Percentiles rank a stretch among this genome's conserved stretches.
Conservation (phyloP, 1,140 invertebrate species). For the Cotesia vestalis region DNA sequence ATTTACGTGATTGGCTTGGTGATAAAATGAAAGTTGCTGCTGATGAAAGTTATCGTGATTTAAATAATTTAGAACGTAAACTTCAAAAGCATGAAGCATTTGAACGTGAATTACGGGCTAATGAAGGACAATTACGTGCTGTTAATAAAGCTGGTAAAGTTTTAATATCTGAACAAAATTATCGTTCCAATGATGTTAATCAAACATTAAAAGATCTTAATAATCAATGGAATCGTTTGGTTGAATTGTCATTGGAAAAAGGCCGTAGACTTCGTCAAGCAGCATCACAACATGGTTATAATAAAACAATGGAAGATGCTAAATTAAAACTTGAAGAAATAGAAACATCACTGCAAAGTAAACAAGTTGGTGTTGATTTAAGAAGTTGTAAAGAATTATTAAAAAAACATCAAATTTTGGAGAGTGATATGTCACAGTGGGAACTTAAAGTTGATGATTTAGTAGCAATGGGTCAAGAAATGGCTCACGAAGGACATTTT, state of each 20-base stretch:
- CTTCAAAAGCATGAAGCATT: constrained; percentile 98
- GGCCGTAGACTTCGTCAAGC: constrained; percentile 81
- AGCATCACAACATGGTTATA: constrained; percentile 81
- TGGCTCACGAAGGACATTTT: constrained; percentile 93
- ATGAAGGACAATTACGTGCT: constrained; percentile 85
- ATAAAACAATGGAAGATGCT: constrained; percentile 81
- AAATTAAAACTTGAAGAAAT: constrained; percentile 84
- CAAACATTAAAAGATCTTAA: constrained; percentile 75
- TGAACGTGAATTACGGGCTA: constrained; percentile 91
- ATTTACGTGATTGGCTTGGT: constrained; percentile 87
- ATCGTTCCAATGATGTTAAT: constrained; percentile 74
- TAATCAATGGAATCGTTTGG: constrained; percentile 76
- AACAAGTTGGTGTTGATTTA: constrained; percentile 84
- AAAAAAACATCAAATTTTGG: constrained; percentile 83
- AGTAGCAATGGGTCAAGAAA: constrained; percentile 81
- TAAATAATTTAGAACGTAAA: constrained; percentile 91
- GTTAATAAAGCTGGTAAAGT: constrained; percentile 83
- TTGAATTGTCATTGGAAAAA: constrained; percentile 81
- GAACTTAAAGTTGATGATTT: constrained; percentile 81
- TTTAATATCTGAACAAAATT: constrained; percentile 77
- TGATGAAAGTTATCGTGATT: constrained; percentile 92
- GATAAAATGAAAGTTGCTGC: constrained; percentile 92
- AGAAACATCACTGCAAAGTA: constrained; percentile 76
- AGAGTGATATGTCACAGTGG: constrained; percentile 82
- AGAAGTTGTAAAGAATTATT: constrained; percentile 88